phyloP scores from a whole-genome alignment of 2,888 invertebrate genomes.

The Capitulum mitella region DNA sequence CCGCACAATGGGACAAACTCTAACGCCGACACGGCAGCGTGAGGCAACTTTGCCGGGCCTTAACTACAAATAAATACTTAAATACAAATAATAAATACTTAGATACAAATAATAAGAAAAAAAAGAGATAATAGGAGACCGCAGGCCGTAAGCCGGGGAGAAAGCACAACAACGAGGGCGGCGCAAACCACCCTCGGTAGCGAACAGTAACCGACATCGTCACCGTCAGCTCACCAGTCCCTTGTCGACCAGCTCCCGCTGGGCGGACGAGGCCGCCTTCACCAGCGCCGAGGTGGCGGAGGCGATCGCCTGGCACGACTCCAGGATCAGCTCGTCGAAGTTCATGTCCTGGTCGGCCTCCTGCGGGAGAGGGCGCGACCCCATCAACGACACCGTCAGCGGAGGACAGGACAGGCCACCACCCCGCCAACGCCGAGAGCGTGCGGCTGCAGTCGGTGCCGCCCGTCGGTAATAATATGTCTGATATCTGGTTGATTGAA shows the following conservation, averaged over 20 bases:
- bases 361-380: slow-evolving; percentile 47
- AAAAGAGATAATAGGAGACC: too few relatives aligned
- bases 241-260: slow-evolving; percentile 81
- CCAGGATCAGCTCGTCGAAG: slow-evolving; percentile 98
- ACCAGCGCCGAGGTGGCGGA: slow-evolving; percentile 94
- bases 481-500: slow-evolving; percentile 94
- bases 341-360: slow-evolving; percentile 87
- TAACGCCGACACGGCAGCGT: too few relatives aligned
- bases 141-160: too few relatives aligned
- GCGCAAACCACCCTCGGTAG: too few relatives aligned
- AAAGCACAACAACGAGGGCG: too few relatives aligned
- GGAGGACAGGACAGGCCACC: not conserved
- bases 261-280: slow-evolving; percentile 93
- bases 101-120: too few relatives aligned
- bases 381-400: not conserved
- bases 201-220: too few relatives aligned
- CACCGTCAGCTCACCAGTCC: slow-evolving; percentile 77
- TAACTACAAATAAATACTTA: too few relatives aligned
- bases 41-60: too few relatives aligned
- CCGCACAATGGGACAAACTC: too few relatives aligned
- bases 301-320: slow-evolving; percentile 95
- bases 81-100: too few relatives aligned
- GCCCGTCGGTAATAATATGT: slow-evolving; percentile 74
- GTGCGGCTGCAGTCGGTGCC: slow-evolving; percentile 2
- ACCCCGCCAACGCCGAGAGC: too few relatives aligned